Conservation (phyloP, 35 echinoderm and acorn worm genomes). For the Acanthaster planci region DNA sequence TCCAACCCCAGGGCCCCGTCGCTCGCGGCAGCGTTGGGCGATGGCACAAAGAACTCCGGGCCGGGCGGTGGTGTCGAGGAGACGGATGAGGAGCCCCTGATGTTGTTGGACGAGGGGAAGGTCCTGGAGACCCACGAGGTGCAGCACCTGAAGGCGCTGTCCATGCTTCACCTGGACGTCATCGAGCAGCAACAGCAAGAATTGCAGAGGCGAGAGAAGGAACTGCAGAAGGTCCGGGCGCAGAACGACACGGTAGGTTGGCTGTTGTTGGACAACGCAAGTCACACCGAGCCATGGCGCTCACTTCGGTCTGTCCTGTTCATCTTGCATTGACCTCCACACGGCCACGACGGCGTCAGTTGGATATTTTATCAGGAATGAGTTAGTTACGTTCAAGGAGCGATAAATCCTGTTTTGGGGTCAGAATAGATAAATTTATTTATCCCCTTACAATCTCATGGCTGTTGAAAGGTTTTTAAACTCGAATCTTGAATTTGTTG, state of each 20-base stretch:
- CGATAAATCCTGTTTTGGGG: too few relatives aligned
- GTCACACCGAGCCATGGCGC: too few relatives aligned
- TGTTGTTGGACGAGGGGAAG: conserved; percentile 19
- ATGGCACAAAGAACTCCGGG: background rate
- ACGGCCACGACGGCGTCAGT: too few relatives aligned
- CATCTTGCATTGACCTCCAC: too few relatives aligned
- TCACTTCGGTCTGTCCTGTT: too few relatives aligned
- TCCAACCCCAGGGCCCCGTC: conserved; percentile 3
- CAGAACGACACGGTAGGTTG: conserved; percentile 88
- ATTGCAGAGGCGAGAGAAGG: conserved; percentile 60
- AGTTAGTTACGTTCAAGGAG: too few relatives aligned
- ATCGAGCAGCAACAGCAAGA: conserved; percentile 90
- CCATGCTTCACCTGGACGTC: conserved; percentile 88
- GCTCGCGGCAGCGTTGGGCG: background rate
- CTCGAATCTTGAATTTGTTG: too few relatives aligned
- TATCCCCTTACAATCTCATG: too few relatives aligned
- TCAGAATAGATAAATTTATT: too few relatives aligned
- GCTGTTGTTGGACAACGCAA: background rate
- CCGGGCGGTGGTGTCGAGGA: background rate
- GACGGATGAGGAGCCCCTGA: conserved; percentile 25
- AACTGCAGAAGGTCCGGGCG: conserved; percentile 71
- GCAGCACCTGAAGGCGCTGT: conserved; percentile 78
- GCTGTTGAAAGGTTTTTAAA: too few relatives aligned
- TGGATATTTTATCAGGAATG: too few relatives aligned
- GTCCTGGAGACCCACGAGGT: conserved; percentile 70